These are phyloP conservation scores for Alligator sinensis DNA, from an alignment of 2,113 vertebrate genomes.

Conservation along the genomic window DNA sequence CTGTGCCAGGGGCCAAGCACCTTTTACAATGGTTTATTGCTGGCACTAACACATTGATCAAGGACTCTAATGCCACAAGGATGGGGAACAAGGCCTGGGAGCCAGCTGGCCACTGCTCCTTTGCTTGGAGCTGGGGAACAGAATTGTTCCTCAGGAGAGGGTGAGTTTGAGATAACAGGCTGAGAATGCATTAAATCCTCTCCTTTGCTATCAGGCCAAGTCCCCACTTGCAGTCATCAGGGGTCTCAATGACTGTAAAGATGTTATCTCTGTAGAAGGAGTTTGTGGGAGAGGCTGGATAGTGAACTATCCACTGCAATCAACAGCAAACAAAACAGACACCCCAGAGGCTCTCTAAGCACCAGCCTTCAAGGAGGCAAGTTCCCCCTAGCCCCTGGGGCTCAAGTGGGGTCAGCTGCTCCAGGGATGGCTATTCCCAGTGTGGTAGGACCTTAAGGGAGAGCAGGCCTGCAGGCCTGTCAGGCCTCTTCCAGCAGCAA, in stretches of 20 bases:
- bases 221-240: neutral
- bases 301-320: neutral
- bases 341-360: neutral
- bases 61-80: neutral
- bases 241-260: neutral
- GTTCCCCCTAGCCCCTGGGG: rapidly evolving
- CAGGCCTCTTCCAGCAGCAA: neutral
- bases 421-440: neutral
- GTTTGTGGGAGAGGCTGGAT: neutral
- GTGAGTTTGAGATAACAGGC: neutral
- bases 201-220: rapidly evolving
- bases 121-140: neutral
- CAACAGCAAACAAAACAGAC: too few species aligned
- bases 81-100: too few species aligned
- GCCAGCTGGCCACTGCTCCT: neutral
- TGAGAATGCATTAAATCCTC: neutral
- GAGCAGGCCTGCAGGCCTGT: neutral
- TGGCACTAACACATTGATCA: slow-evolving; percentile 69
- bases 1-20: neutral
- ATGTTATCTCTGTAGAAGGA: neutral
- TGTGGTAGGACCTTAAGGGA: rapidly evolving
- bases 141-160: rapidly evolving
- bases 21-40: slow-evolving; percentile 53
- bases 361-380: neutral
- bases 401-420: neutral